phyloP scores from a whole-genome alignment of 2,888 invertebrate species.

The Vesta saturnalis region DNA sequence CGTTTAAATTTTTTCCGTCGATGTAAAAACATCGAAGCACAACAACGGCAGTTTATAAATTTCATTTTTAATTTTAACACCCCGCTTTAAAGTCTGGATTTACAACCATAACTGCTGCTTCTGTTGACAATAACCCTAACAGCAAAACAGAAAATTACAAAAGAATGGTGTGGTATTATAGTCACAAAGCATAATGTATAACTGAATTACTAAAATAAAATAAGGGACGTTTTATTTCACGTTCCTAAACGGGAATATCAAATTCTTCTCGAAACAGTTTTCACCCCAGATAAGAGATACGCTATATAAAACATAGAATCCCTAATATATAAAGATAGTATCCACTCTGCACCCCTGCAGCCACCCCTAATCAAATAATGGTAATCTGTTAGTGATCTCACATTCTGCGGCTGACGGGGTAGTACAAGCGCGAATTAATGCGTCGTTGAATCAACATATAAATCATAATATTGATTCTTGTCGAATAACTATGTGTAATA shows the following conservation, averaged over 20 bases:
- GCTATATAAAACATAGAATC: conserved; percentile 40
- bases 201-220: conserved; percentile 42
- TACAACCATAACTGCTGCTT: conserved; percentile 31
- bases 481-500: conserved; percentile 30
- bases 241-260: conserved; percentile 31
- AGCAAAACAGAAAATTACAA: conserved; percentile 40
- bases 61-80: conserved; percentile 35
- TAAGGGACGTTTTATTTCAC: conserved; percentile 38
- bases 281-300: conserved; percentile 41
- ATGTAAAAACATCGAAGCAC: conserved; percentile 13
- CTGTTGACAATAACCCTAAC: conserved; percentile 20
- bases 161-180: conserved; percentile 41
- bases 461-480: conserved; percentile 39
- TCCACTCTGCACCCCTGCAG: conserved; percentile 36
- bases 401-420: conserved; percentile 43
- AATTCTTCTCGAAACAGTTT: conserved; percentile 38
- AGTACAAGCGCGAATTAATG: conserved; percentile 39
- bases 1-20: conserved; percentile 17
- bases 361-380: conserved; percentile 45
- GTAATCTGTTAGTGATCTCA: conserved; percentile 41
- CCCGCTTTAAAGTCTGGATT: conserved; percentile 27
- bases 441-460: conserved; percentile 37
- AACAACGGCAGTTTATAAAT: conserved; percentile 24
- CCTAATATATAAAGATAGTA: conserved; percentile 44
- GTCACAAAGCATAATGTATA: conserved; percentile 38